Base-by-base conservation (phyloP, 1,140 invertebrate species). In the Laodelphax striatellus region DNA sequence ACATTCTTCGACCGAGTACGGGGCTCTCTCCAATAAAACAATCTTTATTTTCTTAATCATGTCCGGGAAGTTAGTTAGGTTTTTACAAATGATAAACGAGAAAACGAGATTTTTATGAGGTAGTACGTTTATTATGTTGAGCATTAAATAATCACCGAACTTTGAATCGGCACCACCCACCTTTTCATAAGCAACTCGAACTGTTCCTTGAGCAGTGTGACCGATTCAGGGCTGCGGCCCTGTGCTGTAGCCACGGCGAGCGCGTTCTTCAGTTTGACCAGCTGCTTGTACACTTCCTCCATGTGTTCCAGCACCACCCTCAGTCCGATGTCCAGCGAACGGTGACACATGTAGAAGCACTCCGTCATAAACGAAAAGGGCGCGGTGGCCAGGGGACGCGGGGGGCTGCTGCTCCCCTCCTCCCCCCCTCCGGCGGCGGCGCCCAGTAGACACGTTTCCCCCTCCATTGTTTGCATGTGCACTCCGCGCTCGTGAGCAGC, bases 331-430 rank as follows among this genome's bases (percentile, higher is more conserved):
- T 92, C 84, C 28, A 96, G 77, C 56, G 88, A 83, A 67, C 87
- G 85, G 69, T 97, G 93, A 4, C 90, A 86, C 74, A 94, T 78
- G 71, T 86, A 95, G 73, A 96, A 97, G 68, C 88, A 88, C 70
- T 95, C 90, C 0, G 90, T 94, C 2, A 92, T 83, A 73, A 97
- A 97, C 70, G 84, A 90, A 67, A 83, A 90, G 19, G 61, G 57
- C 13, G 74, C 76, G 0, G 82, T 77, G 6, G 83, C 79, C 0
- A 76, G 74, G 6, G 79, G 77, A 52, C 77, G 68, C 24, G 24
- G 24, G 24, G 24, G 24, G 6, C n/a, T n/a, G 6, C 67, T 70
- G 53, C 80, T 76, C 34, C 77, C 76, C 62, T 84, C 80, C 34
- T 78, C 76, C 5, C 74, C 69, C 34, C 90, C 86, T 34, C 77